These are phyloP conservation scores for Cynopterus sphinx DNA, from an alignment of 2,797 vertebrate species.

Conservation along the genomic window DNA sequence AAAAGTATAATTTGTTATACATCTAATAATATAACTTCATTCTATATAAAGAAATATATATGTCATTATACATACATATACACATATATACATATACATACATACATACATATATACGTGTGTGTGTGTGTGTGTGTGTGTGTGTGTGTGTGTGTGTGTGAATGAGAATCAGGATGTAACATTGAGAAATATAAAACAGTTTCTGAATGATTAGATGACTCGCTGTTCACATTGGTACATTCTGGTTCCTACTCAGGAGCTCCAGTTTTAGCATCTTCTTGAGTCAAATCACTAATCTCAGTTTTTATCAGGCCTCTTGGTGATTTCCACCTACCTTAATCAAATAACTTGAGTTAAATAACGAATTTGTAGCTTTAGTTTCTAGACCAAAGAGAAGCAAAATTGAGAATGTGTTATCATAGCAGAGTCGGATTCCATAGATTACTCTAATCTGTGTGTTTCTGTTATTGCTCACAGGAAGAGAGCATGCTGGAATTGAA, in stretches of 20 bases:
- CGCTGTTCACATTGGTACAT: not conserved
- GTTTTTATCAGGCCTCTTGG: not conserved
- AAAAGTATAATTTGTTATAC: not conserved
- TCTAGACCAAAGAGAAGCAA: not conserved
- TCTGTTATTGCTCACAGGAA: not conserved
- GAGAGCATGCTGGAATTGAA: not conserved
- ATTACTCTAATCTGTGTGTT: not conserved
- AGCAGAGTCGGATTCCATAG: not conserved
- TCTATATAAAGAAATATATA: not conserved
- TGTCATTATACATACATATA: not conserved
- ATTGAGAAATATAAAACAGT: not conserved
- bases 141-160: no score
- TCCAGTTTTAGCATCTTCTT: not conserved
- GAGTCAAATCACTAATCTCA: not conserved
- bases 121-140: no score
- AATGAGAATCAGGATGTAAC: not conserved
- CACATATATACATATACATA: no score
- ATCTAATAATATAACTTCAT: not conserved
- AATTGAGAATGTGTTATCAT: not conserved
- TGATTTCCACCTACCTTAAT: not conserved
- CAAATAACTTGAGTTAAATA: not conserved
- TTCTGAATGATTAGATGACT: not conserved
- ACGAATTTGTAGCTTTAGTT: not conserved
- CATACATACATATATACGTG: no score
- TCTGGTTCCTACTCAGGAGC: not conserved